These are phyloP conservation scores for Sesamia nonagrioides DNA, from an alignment of 1,140 invertebrate genomes.

Conservation along the genomic window DNA sequence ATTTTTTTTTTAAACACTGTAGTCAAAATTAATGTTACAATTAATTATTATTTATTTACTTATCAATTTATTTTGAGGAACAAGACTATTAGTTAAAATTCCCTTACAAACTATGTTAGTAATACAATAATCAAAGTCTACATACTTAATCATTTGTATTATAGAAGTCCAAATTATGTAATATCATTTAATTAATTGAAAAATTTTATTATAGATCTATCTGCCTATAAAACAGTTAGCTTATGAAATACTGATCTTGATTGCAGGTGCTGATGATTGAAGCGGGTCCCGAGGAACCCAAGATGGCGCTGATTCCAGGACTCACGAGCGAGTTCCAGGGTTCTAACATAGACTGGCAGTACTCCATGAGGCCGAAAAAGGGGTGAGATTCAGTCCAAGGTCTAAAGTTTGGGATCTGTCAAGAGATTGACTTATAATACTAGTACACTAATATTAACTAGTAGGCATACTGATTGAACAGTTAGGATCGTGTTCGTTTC, in stretches of 20 bases:
- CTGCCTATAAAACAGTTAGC: background rate
- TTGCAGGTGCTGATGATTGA: constrained; percentile 89
- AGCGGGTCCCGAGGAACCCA: constrained; percentile 91
- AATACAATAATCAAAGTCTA: no score
- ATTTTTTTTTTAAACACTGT: no score
- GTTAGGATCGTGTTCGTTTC: no score
- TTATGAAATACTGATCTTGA: constrained; percentile 2
- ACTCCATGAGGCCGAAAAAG: constrained; percentile 89
- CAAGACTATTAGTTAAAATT: no score
- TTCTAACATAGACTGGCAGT: constrained; percentile 91
- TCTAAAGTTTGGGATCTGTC: constrained; percentile 21
- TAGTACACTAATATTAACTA: background rate
- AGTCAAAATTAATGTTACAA: no score
- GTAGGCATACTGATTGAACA: background rate
- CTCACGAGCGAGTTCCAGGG: constrained; percentile 88
- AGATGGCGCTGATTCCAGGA: constrained; percentile 90
- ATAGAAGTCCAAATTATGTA: no score
- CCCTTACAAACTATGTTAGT: no score
- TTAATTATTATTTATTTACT: no score
- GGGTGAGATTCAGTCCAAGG: constrained; percentile 76
- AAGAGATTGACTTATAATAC: constrained; percentile 31
- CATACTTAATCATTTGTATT: no score
- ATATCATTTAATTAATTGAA: background rate
- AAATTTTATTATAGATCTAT: background rate
- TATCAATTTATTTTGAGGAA: no score